These are phyloP conservation scores for Tachuris rubrigastra DNA, from an alignment of 2,113 vertebrate species.

Conservation along the genomic window DNA sequence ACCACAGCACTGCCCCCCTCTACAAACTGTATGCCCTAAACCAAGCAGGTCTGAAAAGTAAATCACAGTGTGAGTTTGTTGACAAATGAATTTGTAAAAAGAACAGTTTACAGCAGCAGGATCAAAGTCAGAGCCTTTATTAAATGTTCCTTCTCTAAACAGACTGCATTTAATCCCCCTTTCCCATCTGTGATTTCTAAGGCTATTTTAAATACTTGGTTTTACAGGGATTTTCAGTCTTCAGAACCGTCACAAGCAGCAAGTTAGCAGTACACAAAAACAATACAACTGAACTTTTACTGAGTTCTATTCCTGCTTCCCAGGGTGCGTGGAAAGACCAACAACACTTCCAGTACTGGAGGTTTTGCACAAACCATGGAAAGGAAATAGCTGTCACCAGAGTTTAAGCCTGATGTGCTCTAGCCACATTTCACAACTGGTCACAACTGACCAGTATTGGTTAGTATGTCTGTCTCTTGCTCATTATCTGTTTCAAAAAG, in stretches of 20 bases:
- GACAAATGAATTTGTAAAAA: conserved; percentile 14
- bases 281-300: conserved; percentile 26
- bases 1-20: background rate
- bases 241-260: conserved; percentile 49
- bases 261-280: conserved; percentile 49
- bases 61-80: background rate
- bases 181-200: conserved; percentile 34
- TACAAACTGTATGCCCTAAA: background rate
- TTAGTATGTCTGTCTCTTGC: background rate
- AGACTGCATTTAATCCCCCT: conserved; percentile 56
- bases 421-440: background rate
- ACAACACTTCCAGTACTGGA: background rate
- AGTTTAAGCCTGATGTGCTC: background rate
- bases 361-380: conserved; percentile 6
- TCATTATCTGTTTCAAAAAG: conserved; percentile 26
- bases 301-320: background rate
- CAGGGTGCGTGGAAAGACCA: background rate
- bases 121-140: conserved; percentile 81
- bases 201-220: conserved; percentile 43
- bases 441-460: background rate
- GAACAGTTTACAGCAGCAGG: conserved; percentile 41
- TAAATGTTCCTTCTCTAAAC: conserved; percentile 73
- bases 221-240: conserved; percentile 57
- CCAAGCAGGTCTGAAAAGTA: background rate
- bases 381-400: conserved; percentile 20